A percentile compares a stretch with the other conserved stretches of the same genome.
phyloP scores from a whole-genome alignment of 2,797 vertebrate species.

The Neoniphon sammara region DNA sequence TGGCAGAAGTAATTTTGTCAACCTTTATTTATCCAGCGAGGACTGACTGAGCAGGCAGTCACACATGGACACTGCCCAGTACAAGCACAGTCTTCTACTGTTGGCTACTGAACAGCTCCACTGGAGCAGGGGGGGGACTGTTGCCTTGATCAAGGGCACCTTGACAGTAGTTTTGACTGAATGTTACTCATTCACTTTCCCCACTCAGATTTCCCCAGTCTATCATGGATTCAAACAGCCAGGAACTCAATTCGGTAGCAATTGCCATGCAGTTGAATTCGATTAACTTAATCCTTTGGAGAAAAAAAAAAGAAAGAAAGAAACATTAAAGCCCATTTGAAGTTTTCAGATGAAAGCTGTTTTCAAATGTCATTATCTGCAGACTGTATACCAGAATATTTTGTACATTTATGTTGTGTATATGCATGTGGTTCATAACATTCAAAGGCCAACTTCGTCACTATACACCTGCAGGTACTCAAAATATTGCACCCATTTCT shows the following conservation, averaged over 20 bases:
- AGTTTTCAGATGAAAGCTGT: background rate
- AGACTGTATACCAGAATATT: background rate
- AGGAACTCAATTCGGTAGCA: conserved; percentile 27
- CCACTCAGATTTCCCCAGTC: background rate
- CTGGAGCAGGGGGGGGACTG: background rate
- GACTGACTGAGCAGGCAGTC: background rate
- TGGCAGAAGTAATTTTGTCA: background rate
- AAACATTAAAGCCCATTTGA: background rate
- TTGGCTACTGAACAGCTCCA: background rate
- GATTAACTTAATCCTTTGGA: conserved; percentile 23
- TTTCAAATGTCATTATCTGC: conserved; percentile 4
- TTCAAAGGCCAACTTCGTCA: background rate
- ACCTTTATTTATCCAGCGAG: background rate
- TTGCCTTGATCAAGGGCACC: background rate
- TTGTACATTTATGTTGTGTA: background rate
- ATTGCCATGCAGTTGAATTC: conserved; percentile 15
- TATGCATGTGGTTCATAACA: background rate
- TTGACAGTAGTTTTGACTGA: background rate
- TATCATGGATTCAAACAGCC: background rate
- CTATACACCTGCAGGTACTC: background rate
- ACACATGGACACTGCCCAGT: too few relatives aligned
- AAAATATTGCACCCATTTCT: background rate
- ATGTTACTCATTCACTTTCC: conserved; percentile 4
- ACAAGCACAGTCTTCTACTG: too few relatives aligned
- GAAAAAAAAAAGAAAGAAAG: background rate